Percentiles rank a stretch among this genome's conserved stretches.
phyloP scores from a whole-genome alignment of 2,888 invertebrate genomes.

The Blera fallax region DNA sequence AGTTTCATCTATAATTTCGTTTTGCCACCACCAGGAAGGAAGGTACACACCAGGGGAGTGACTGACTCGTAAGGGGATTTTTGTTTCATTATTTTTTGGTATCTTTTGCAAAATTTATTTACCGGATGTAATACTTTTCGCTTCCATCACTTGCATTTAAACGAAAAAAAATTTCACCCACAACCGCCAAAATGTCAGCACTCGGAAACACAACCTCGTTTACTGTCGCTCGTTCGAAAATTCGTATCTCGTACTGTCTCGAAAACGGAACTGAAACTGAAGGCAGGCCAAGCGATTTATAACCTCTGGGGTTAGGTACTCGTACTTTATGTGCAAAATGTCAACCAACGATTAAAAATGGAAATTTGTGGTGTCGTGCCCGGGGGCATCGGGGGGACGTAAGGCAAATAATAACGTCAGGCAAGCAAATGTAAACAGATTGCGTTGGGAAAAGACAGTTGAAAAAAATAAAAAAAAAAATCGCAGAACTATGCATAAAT shows the following conservation, averaged over 20 bases:
- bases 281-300: slow-evolving; percentile 23
- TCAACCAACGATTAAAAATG: slow-evolving; percentile 57
- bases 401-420: slow-evolving; percentile 8
- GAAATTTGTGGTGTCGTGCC: slow-evolving; percentile 36
- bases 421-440: slow-evolving; percentile 17
- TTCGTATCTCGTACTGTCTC: slow-evolving; percentile 41
- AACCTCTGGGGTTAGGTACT: slow-evolving; percentile 43
- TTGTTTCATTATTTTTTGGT: no score
- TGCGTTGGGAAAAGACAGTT: not conserved
- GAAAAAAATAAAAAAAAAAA: no score
- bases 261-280: slow-evolving; percentile 66
- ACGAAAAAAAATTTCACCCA: not conserved
- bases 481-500: slow-evolving; percentile 1
- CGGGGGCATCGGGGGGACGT: not conserved
- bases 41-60: not conserved
- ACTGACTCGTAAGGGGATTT: not conserved
- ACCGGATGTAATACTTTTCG: slow-evolving; percentile 54
- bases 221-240: slow-evolving; percentile 20
- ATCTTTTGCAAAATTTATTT: slow-evolving; percentile 49
- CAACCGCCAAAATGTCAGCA: slow-evolving; percentile 19
- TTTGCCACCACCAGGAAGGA: not conserved
- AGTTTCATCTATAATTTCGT: slow-evolving; percentile 29
- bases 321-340: slow-evolving; percentile 19
- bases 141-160: not conserved
- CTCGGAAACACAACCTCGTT: not conserved